Percentiles rank a stretch among this genome's conserved stretches.
Conservation (phyloP, 2,888 invertebrate genomes). For the Pyrgus malvae region DNA sequence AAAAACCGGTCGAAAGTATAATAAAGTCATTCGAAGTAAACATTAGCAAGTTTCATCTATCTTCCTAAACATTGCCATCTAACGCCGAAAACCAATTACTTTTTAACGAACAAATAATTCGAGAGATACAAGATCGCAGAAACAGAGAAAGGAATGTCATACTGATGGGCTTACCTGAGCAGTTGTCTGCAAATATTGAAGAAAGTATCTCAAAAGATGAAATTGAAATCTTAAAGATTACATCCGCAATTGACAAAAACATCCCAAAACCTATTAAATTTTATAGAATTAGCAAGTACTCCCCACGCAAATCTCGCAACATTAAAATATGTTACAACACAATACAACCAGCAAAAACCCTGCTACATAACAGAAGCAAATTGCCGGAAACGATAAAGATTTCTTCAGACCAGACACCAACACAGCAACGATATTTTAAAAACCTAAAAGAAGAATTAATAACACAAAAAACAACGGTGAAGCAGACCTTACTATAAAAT, state of each 20-base stretch:
- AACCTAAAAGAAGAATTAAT: constrained; percentile 16
- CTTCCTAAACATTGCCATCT: too few species aligned
- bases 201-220: too few species aligned
- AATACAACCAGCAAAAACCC: not conserved
- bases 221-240: constrained; percentile 19
- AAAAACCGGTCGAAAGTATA: too few species aligned
- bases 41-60: constrained; percentile 2
- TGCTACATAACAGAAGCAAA: constrained; percentile 21
- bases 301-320: constrained; percentile 14
- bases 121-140: constrained; percentile 26
- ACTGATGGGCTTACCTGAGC: constrained; percentile 19
- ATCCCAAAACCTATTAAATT: constrained; percentile 22
- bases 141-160: constrained; percentile 29
- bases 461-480: constrained; percentile 17
- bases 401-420: constrained; percentile 27
- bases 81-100: not conserved
- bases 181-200: constrained; percentile 4
- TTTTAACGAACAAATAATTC: constrained; percentile 27
- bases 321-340: constrained; percentile 28
- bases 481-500: constrained; percentile 21
- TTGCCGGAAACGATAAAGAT: constrained; percentile 17
- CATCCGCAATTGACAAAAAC: not conserved
- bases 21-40: constrained; percentile 19
- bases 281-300: constrained; percentile 26
- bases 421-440: constrained; percentile 24